Evolutionary conservation across 1,140 invertebrate genomes (phyloP), one percentile per base, ranked within the genome.

Genomic region (Eriosoma lanigerum): DNA sequence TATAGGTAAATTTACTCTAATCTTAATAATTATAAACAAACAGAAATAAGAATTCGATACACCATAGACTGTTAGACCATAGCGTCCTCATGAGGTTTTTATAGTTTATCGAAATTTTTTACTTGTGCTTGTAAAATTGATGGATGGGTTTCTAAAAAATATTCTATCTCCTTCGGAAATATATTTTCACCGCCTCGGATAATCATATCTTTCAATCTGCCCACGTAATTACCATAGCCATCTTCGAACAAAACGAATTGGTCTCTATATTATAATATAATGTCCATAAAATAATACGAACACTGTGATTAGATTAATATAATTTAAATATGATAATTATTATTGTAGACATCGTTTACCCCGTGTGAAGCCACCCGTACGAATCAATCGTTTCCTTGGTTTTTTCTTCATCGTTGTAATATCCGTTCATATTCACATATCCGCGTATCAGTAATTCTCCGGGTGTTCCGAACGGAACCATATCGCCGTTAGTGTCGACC

Each of bases 111-210:
- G 3, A 38, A 38, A 64, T 64, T 29, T n/a, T n/a, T 64, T 85
- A 94, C 93, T 84, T 95, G 91, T 21, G 89, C 90, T 85, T 96
- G 93, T 13, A 89, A 83, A 44, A 97, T 87, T 50, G 88, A 86
- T 0, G 93, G 93, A 88, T 96, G 94, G 9, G 88, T 88, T 83
- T 91, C 90, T 0, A 96, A 84, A 82, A 93, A 91, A 82, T 93
- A 89, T 87, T 98, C 96, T 81, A 98, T 90, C 88, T 98, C 96
- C 66, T 90, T 91, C 1, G 95, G 95, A 84, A 90, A 93, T 64
- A 98, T 91, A 86, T 97, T 98, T 86, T 97, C 96, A 48, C 96
- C 96, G 62, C 96, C 95, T 78, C 95, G 88, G 58, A 96, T 97
- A 58, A 98, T 91, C 89, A 97, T 90, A 82, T 97, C 96, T 85